Evolutionary conservation across 1,140 invertebrate genomes (phyloP).

Genomic region (Drosophila dunni): DNA sequence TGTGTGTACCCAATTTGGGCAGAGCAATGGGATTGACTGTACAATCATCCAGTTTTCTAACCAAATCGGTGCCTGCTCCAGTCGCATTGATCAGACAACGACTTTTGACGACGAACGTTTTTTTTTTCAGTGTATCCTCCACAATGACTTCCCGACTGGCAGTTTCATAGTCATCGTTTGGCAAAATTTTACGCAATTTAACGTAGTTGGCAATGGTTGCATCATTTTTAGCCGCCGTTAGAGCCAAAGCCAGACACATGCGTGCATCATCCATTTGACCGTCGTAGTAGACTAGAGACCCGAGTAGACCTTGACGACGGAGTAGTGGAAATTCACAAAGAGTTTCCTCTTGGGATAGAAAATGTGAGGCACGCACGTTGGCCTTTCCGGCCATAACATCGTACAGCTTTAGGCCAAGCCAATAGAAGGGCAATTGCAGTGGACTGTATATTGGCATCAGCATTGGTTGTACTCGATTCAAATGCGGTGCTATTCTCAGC

Average conservation of each 20-base stretch:
- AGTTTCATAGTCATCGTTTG: not conserved
- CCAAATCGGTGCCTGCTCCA: constrained; percentile 46
- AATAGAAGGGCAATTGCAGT: constrained; percentile 43
- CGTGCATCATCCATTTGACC: constrained; percentile 64
- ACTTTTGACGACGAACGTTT: constrained; percentile 32
- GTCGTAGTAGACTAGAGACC: constrained; percentile 68
- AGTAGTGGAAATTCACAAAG: constrained; percentile 61
- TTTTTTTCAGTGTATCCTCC: constrained; percentile 28
- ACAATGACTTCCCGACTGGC: constrained; percentile 42
- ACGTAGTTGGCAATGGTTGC: constrained; percentile 58
- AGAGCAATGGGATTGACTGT: constrained; percentile 19
- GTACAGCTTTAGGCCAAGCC: constrained; percentile 64
- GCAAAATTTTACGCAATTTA: constrained; percentile 29
- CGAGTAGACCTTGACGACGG: constrained; percentile 39
- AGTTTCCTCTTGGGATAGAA: constrained; percentile 36
- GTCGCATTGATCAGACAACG: constrained; percentile 61
- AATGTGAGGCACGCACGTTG: constrained; percentile 58
- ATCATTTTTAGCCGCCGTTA: constrained; percentile 54
- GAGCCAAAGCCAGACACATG: constrained; percentile 60
- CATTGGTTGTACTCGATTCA: constrained; percentile 70
- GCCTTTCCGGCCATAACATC: constrained; percentile 55
- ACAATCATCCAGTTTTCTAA: constrained; percentile 50
- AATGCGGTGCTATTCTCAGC: constrained; percentile 60
- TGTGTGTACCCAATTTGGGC: constrained; percentile 44
- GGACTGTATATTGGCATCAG: constrained; percentile 61